Percentiles rank a stretch among this genome's conserved stretches.
phyloP scores from a whole-genome alignment of 2,888 invertebrate genomes.

The Dicyrtoma fusca region DNA sequence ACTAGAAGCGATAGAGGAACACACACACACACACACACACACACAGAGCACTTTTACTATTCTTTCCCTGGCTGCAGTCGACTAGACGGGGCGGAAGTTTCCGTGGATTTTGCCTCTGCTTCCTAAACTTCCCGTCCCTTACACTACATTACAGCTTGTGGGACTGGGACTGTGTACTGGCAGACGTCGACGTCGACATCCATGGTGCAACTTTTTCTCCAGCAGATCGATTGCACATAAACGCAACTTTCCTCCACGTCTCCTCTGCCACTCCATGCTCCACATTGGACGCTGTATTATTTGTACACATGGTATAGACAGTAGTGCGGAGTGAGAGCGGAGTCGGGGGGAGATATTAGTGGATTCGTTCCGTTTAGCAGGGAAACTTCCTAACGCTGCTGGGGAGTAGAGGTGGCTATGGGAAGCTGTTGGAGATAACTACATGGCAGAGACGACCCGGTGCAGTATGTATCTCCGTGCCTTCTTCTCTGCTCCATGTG shows the following conservation, averaged over 20 bases:
- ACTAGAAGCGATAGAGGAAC: neutral
- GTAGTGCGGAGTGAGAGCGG: neutral
- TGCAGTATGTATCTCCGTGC: neutral
- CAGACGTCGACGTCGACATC: neutral
- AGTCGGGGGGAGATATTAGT: no score
- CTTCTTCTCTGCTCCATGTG: no score
- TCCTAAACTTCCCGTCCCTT: neutral
- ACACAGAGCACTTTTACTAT: constrained; percentile 1
- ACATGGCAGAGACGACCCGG: neutral
- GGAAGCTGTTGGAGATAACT: neutral
- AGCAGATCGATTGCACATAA: constrained; percentile 30
- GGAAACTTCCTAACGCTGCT: no score
- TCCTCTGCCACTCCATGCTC: neutral
- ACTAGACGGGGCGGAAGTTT: constrained; percentile 35
- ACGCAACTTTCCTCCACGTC: constrained; percentile 14
- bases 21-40: no score
- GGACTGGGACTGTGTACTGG: neutral
- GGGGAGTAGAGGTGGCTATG: no score
- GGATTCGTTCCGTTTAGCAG: no score
- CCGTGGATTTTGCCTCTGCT: constrained; percentile 11
- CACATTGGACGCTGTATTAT: no score
- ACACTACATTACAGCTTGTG: no score
- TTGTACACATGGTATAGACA: no score
- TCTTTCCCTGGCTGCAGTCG: neutral
- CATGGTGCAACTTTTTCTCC: constrained; percentile 16